Base-by-base conservation (phyloP, 2,797 vertebrate species). In the Dryobates pubescens region DNA sequence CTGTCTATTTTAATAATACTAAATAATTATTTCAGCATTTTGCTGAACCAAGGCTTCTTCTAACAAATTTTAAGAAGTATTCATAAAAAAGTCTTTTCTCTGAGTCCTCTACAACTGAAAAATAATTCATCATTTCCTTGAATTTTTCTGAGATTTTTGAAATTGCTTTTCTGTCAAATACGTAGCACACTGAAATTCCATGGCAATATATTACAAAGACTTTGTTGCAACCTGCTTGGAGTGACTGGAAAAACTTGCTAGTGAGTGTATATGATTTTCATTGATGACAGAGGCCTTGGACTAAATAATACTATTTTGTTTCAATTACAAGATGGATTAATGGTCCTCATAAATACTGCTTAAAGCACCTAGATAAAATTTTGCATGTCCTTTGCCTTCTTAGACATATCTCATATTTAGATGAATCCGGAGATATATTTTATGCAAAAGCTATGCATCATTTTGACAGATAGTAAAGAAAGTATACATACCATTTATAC, bases 391-490 rank as follows among this genome's bases (percentile, higher is more conserved):
- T 17, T 78, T 85, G 30, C 17, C 19, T 89, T 90, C 84, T 73
- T 81, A 64, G 70, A 69, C 6, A 23, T 69, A 41, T 82, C n/a
- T 69, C 41, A 34, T 51, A 69, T 92, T 92, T 81, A 38, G 76
- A 81, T 75, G 38, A 43, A 87, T 87, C 53, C 13, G 1, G 56
- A 80, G 27, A 72, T 77, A 56, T 17, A 59, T 87, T 91, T 92
- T 92, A 71, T 72, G 38, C 17, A 59, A 89, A 86, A 87, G 51
- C n/a, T 68, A 85, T 94, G 43, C 30, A 72, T 92, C 75, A 89
- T 87, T 91, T 87, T 91, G 88, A 91, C 75, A 90, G 58, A 93
- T 74, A 85, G 30, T 67, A 84, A 80, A 64, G 70, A 77, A 93
- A 94, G 84, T 73, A 86, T 69, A 76, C n/a, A 63, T 70, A 81